phyloP scores from a whole-genome alignment of 2,797 vertebrate genomes.

The Ciconia nigra region DNA sequence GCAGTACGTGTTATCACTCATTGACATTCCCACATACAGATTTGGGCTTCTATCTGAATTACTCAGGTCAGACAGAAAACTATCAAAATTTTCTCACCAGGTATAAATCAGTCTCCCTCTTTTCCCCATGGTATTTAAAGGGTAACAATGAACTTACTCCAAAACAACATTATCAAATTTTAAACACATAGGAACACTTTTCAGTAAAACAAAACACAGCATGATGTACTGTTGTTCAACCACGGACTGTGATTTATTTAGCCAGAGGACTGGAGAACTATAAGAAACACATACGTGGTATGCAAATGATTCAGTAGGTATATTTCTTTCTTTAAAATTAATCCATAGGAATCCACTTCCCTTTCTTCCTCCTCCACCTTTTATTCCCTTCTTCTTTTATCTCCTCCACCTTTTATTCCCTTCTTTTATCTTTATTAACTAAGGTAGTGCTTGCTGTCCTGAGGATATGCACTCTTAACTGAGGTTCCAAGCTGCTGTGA shows the following conservation, averaged over 20 bases:
- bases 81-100: not conserved
- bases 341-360: not conserved
- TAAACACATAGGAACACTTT: not conserved
- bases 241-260: not conserved
- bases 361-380: not conserved
- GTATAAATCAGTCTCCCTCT: not conserved
- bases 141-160: not conserved
- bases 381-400: not conserved
- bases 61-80: not conserved
- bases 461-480: not conserved
- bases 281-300: not conserved
- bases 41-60: not conserved
- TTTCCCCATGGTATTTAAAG: not conserved
- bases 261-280: not conserved
- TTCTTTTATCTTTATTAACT: constrained; percentile 18
- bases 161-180: not conserved
- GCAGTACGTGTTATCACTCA: not conserved
- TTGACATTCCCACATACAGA: not conserved
- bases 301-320: not conserved
- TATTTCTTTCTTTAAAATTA: not conserved
- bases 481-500: not conserved
- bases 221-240: not conserved
- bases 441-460: not conserved
- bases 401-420: not conserved
- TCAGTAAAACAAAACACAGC: not conserved